These are phyloP conservation scores for Austrofundulus limnaeus DNA, from an alignment of 2,113 vertebrate genomes.

Conservation along the genomic window DNA sequence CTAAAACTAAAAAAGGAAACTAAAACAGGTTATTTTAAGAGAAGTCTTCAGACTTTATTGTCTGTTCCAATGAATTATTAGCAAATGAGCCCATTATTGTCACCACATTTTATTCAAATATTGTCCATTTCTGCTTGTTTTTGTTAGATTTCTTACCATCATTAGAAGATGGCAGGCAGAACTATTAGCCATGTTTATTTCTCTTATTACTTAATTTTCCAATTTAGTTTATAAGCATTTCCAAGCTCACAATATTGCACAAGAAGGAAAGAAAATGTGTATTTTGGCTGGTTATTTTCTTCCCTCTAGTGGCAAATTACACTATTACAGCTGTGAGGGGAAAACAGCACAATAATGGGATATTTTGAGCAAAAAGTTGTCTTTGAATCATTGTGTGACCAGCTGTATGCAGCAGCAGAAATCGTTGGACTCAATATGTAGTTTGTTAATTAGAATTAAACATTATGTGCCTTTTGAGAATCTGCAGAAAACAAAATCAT, in stretches of 20 bases:
- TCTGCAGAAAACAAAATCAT: too few species aligned
- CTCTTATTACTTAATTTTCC: background rate
- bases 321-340: constrained; percentile 35
- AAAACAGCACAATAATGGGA: background rate
- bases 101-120: too few species aligned
- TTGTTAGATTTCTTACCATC: too few species aligned
- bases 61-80: too few species aligned
- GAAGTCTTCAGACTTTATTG: too few species aligned
- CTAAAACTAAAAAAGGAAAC: too few species aligned
- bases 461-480: background rate
- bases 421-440: background rate
- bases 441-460: background rate
- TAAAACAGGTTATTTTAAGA: too few species aligned
- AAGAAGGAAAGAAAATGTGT: background rate
- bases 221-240: constrained; percentile 2
- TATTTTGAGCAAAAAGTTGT: background rate
- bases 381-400: background rate
- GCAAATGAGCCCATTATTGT: too few species aligned
- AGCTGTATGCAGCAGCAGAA: background rate
- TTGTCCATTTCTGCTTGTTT: too few species aligned
- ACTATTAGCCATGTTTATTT: too few species aligned
- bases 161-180: too few species aligned
- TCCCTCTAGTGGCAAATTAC: constrained; percentile 58
- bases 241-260: background rate
- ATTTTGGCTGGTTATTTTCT: constrained; percentile 10